phyloP scores from a whole-genome alignment of 2,888 invertebrate species.

The Thereva nobilitata region DNA sequence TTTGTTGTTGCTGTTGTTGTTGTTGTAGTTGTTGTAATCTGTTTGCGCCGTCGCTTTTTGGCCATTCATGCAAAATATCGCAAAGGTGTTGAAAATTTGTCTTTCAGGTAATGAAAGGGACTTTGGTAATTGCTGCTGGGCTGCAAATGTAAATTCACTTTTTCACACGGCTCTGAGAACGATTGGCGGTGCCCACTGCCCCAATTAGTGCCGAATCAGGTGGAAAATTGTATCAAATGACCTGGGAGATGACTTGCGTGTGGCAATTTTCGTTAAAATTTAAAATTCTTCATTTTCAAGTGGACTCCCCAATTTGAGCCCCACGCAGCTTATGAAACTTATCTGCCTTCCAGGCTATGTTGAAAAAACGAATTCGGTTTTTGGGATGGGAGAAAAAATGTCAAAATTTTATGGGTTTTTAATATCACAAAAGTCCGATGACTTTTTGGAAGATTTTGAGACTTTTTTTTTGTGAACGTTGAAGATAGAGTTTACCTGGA shows the following conservation, averaged over 20 bases:
- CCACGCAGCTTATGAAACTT: constrained; percentile 21
- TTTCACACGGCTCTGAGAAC: constrained; percentile 30
- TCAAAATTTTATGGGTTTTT: neutral
- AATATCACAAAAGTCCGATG: too few relatives aligned
- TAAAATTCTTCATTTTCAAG: constrained; percentile 8
- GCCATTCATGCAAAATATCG: too few relatives aligned
- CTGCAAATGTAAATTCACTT: too few relatives aligned
- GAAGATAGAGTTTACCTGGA: too few relatives aligned
- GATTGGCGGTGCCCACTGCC: constrained; percentile 9
- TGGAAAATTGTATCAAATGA: constrained; percentile 60
- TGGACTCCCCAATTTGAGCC: constrained; percentile 18
- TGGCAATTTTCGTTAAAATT: constrained; percentile 57
- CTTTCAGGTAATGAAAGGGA: too few relatives aligned
- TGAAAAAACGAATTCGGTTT: constrained; percentile 6
- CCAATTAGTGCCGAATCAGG: constrained; percentile 51
- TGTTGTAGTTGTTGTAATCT: too few relatives aligned
- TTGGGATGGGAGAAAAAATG: constrained; percentile 5
- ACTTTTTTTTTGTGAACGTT: too few relatives aligned
- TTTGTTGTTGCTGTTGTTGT: too few relatives aligned
- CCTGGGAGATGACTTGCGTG: constrained; percentile 57
- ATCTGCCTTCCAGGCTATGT: neutral
- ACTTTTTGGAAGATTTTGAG: too few relatives aligned
- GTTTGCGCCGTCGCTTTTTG: too few relatives aligned
- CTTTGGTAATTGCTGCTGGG: too few relatives aligned
- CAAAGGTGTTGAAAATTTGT: too few relatives aligned